Conservation (phyloP, 64 coral and sea anemone genomes). For the Actinia tenebrosa region DNA sequence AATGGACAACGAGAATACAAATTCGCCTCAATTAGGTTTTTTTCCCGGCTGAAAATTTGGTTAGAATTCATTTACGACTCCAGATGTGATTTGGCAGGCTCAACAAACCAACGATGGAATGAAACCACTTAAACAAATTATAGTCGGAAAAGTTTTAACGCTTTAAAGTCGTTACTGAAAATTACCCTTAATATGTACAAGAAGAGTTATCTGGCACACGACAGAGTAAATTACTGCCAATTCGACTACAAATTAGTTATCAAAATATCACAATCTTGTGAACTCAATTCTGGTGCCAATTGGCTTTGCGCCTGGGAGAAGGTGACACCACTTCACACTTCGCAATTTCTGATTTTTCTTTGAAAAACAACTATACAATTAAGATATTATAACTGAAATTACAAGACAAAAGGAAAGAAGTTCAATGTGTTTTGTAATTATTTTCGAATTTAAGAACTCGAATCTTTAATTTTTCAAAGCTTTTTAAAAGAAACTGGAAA, state of each 20-base stretch:
- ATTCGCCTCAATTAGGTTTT: not conserved
- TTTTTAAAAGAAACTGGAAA: too few relatives aligned
- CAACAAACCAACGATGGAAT: not conserved
- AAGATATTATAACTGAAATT: too few relatives aligned
- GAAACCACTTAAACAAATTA: not conserved
- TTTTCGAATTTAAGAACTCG: too few relatives aligned
- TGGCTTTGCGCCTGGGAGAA: not conserved
- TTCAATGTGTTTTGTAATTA: too few relatives aligned
- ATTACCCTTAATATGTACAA: not conserved
- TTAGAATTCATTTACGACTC: not conserved
- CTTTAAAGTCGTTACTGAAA: not conserved
- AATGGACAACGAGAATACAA: too few relatives aligned
- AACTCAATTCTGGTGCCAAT: not conserved
- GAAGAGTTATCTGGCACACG: not conserved
- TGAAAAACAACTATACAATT: too few relatives aligned
- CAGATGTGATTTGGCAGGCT: not conserved
- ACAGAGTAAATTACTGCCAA: not conserved
- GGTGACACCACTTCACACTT: not conserved
- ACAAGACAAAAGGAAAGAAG: too few relatives aligned
- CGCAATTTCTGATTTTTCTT: not conserved
- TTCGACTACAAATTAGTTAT: not conserved
- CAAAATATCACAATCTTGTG: not conserved
- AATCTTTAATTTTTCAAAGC: too few relatives aligned
- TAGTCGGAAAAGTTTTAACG: not conserved
- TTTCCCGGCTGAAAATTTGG: not conserved